Conservation (phyloP, 1,140 invertebrate species). For the Brachystomella parvula region DNA sequence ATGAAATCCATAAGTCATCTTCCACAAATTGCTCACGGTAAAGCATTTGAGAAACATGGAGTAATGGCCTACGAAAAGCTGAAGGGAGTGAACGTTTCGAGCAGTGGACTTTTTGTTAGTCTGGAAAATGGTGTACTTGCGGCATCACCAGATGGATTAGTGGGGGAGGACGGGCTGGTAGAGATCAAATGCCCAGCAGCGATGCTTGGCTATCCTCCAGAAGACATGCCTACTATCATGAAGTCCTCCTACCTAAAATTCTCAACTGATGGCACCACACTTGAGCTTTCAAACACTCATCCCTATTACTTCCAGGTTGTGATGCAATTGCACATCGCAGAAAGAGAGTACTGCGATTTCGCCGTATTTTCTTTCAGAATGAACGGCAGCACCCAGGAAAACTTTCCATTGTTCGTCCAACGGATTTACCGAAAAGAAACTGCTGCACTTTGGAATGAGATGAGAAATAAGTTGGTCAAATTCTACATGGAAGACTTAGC, state of each 20-base stretch:
- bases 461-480: conserved; percentile 25
- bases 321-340: conserved; percentile 42
- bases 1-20: not conserved
- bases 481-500: conserved; percentile 22
- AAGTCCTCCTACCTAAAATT: not conserved
- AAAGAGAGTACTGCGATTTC: conserved; percentile 42
- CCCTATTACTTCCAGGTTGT: conserved; percentile 44
- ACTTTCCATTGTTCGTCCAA: conserved; percentile 23
- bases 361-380: conserved; percentile 39
- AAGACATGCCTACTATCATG: conserved; percentile 20
- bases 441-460: conserved; percentile 34
- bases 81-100: conserved; percentile 31
- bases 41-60: not conserved
- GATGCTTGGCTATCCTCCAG: conserved; percentile 27
- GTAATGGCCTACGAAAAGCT: not conserved
- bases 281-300: conserved; percentile 38
- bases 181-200: conserved; percentile 42
- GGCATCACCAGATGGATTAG: conserved; percentile 44
- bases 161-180: conserved; percentile 40
- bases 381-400: not conserved
- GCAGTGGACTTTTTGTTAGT: conserved; percentile 44
- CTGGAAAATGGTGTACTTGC: conserved; percentile 40
- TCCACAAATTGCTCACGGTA: not conserved
- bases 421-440: not conserved
- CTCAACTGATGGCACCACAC: not conserved